Percentiles rank a stretch among this genome's conserved stretches.
These are phyloP conservation scores for Dolichoris vasculosae DNA, from an alignment of 1,140 invertebrate species.

Conservation along the genomic window DNA sequence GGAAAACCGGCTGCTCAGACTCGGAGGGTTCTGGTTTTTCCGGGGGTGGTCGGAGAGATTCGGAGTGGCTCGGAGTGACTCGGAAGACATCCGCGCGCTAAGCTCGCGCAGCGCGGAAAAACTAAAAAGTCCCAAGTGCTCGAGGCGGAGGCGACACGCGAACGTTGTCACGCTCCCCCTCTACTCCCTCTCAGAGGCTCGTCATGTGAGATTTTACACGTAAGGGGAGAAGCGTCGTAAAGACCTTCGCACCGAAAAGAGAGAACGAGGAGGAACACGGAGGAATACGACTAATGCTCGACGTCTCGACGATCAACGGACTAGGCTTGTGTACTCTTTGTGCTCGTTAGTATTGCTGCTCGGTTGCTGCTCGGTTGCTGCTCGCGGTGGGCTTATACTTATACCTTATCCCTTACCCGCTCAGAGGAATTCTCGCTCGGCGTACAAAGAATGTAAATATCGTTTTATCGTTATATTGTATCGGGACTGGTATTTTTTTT, in stretches of 20 bases:
- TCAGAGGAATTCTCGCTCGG: background rate
- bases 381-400: too few relatives aligned
- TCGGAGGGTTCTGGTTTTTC: background rate
- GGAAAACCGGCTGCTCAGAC: too few relatives aligned
- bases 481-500: background rate
- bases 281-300: background rate
- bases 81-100: background rate
- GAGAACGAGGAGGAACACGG: too few relatives aligned
- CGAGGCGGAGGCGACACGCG: conserved; percentile 30
- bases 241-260: background rate
- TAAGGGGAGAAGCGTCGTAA: conserved; percentile 20
- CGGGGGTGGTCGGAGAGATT: background rate
- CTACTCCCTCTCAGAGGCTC: conserved; percentile 10
- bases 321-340: background rate
- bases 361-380: background rate
- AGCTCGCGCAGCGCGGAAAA: conserved; percentile 35
- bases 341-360: background rate
- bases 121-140: conserved; percentile 22
- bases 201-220: conserved; percentile 22
- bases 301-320: background rate
- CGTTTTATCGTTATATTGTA: background rate
- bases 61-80: background rate
- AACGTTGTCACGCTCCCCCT: conserved; percentile 29
- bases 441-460: background rate
- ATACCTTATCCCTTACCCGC: too few relatives aligned